phyloP scores from a whole-genome alignment of 2,888 invertebrate genomes.

The Eristalis pertinax region DNA sequence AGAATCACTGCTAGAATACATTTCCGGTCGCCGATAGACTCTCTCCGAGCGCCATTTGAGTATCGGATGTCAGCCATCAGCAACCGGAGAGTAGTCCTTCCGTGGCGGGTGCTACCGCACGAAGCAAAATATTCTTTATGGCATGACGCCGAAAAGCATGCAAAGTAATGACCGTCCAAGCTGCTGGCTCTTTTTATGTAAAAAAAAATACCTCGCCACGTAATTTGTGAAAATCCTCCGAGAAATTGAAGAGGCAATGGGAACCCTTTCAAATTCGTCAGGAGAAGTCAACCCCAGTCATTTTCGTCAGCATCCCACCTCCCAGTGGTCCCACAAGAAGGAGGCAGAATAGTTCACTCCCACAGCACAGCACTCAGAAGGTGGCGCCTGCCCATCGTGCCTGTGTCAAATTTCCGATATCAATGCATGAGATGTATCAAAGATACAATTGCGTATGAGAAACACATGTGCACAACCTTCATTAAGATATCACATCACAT shows the following conservation, averaged over 20 bases:
- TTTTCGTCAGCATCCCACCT: background rate
- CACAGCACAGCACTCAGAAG: background rate
- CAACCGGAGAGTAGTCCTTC: background rate
- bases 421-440: constrained; percentile 60
- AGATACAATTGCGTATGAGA: constrained; percentile 30
- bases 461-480: constrained; percentile 38
- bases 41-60: background rate
- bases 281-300: background rate
- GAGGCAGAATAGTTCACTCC: background rate
- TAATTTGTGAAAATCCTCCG: background rate
- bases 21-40: background rate
- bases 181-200: no score
- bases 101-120: background rate
- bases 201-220: no score
- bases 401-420: constrained; percentile 24
- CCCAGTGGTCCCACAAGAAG: background rate
- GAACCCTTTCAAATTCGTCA: background rate
- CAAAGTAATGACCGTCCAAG: no score
- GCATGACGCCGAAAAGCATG: no score
- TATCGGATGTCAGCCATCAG: background rate
- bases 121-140: background rate
- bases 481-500: constrained; percentile 57
- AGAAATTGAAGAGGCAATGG: background rate
- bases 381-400: background rate
- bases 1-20: background rate